phyloP scores from a whole-genome alignment of 2,113 vertebrate species.

The Catharus minimus region DNA sequence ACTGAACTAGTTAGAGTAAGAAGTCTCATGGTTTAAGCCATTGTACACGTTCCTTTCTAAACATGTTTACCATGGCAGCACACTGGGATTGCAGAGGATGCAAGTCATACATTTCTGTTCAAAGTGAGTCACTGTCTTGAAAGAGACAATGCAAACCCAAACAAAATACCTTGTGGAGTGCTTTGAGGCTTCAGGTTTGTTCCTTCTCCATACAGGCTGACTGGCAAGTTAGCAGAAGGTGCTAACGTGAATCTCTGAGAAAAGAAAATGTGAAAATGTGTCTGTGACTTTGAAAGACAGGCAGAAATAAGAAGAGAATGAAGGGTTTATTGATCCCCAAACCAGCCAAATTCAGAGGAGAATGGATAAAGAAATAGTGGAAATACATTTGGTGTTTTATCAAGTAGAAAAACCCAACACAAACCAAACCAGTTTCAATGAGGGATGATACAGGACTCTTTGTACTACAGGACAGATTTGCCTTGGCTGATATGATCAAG shows the following conservation, averaged over 20 bases:
- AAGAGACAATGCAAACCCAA: background rate
- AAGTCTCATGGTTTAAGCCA: background rate
- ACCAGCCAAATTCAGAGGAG: background rate
- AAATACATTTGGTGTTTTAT: background rate
- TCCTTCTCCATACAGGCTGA: slow-evolving; percentile 49
- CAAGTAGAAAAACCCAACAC: background rate
- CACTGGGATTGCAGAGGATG: background rate
- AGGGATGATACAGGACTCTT: background rate
- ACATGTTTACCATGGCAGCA: background rate
- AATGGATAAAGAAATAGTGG: background rate
- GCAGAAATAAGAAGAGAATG: background rate
- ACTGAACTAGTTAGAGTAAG: background rate
- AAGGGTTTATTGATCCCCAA: background rate
- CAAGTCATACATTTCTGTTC: background rate
- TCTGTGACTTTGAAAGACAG: background rate
- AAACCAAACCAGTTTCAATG: background rate
- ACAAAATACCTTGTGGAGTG: slow-evolving; percentile 48
- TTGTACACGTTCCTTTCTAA: background rate
- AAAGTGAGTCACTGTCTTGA: background rate
- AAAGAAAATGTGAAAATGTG: background rate
- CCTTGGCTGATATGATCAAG: background rate
- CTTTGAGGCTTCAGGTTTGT: background rate
- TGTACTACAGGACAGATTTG: background rate
- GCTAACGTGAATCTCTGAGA: slow-evolving; percentile 82
- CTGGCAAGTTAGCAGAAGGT: slow-evolving; percentile 66